Conservation (phyloP, 2,113 vertebrate genomes). For the Zootoca vivipara region DNA sequence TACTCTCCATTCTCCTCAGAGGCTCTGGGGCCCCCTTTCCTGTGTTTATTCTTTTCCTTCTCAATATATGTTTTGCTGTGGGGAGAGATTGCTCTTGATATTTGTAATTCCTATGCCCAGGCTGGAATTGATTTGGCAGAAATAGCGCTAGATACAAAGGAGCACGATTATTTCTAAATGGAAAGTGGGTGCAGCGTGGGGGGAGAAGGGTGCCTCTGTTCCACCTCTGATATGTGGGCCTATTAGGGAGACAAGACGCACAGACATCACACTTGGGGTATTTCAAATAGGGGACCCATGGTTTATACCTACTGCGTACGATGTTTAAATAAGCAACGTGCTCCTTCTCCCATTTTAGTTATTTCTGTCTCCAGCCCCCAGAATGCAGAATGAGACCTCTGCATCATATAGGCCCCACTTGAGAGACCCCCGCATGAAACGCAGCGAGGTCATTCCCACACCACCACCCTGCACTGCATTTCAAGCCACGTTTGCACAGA, state of each 20-base stretch:
- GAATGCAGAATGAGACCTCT: not conserved
- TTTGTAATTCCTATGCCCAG: slow-evolving; percentile 38
- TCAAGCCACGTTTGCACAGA: too few species aligned
- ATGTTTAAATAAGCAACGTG: too few species aligned
- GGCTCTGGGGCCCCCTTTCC: slow-evolving; percentile 14
- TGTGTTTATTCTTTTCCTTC: slow-evolving; percentile 41
- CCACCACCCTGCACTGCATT: too few species aligned
- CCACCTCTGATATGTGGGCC: not conserved
- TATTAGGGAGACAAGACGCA: not conserved
- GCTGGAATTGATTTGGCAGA: slow-evolving; percentile 46
- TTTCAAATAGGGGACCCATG: not conserved
- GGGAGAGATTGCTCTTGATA: slow-evolving; percentile 53
- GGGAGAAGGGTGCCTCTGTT: not conserved
- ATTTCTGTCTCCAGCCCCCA: not conserved
- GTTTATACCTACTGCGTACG: not conserved
- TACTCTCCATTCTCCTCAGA: slow-evolving; percentile 38
- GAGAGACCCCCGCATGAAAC: not conserved
- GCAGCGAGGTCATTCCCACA: too few species aligned
- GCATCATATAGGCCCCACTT: not conserved
- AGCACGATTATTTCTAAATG: slow-evolving; percentile 35
- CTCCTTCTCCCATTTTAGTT: not conserved
- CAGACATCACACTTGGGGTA: not conserved
- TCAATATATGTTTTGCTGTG: slow-evolving; percentile 13
- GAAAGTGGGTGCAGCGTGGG: not conserved
- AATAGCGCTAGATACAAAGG: slow-evolving; percentile 47